Evolutionary conservation across 1,140 invertebrate species (phyloP).

Genomic region (Lethrus apterus): DNA sequence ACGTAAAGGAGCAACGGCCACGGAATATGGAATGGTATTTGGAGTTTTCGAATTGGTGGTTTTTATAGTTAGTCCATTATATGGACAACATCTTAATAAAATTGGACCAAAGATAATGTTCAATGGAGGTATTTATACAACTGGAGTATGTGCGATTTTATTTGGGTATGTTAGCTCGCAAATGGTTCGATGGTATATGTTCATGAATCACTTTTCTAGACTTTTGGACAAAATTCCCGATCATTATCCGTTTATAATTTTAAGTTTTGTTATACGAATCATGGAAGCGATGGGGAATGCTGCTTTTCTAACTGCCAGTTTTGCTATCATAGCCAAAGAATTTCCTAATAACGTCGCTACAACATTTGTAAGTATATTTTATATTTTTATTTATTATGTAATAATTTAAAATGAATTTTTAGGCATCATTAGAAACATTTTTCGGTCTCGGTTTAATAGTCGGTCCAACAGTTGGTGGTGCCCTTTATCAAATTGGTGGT

Average conservation of each 20-base stretch:
- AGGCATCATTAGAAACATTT: slow-evolving; percentile 82
- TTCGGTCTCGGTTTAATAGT: slow-evolving; percentile 82
- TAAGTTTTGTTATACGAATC: slow-evolving; percentile 80
- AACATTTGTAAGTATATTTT: slow-evolving; percentile 67
- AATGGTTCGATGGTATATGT: slow-evolving; percentile 3
- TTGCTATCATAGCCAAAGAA: slow-evolving; percentile 89
- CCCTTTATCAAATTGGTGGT: slow-evolving; percentile 71
- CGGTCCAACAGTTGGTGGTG: slow-evolving; percentile 77
- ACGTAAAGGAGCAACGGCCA: slow-evolving; percentile 74
- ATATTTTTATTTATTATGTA: neutral
- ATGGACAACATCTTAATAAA: slow-evolving; percentile 74
- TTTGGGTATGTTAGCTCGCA: slow-evolving; percentile 57
- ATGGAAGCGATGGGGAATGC: slow-evolving; percentile 89
- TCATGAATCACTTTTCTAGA: slow-evolving; percentile 43
- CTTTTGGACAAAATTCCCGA: slow-evolving; percentile 74
- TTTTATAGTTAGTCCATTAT: slow-evolving; percentile 80
- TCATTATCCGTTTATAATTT: slow-evolving; percentile 72
- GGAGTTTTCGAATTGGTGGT: slow-evolving; percentile 89
- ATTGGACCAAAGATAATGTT: slow-evolving; percentile 82
- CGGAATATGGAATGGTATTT: slow-evolving; percentile 88
- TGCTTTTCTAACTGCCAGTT: slow-evolving; percentile 84
- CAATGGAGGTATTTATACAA: slow-evolving; percentile 79
- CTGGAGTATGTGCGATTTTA: slow-evolving; percentile 72
- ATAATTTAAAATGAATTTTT: slow-evolving; percentile 33
- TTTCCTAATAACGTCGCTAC: slow-evolving; percentile 86